Conservation (phyloP, 2,113 vertebrate genomes). For the Paracanthobrama guichenoti region DNA sequence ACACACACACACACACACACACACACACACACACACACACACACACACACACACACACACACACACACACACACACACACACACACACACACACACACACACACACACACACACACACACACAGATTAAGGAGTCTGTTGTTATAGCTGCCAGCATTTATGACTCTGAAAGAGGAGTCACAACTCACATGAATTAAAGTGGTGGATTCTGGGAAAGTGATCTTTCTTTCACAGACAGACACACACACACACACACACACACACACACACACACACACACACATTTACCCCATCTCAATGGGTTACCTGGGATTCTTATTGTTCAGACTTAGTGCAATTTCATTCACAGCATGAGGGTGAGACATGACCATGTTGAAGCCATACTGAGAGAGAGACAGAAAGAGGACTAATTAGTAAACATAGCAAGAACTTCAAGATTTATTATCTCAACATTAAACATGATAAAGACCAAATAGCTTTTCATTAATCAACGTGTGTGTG, state of each 20-base stretch:
- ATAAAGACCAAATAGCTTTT: constrained; percentile 53
- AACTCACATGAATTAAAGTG: constrained; percentile 37
- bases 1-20: not conserved
- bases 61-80: not conserved
- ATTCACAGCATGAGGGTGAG: constrained; percentile 94
- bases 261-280: constrained; percentile 17
- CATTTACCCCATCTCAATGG: constrained; percentile 26
- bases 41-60: constrained; percentile 26
- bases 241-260: constrained; percentile 30
- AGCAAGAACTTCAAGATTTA: constrained; percentile 29
- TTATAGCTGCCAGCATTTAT: constrained; percentile 47
- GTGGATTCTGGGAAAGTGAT: constrained; percentile 43
- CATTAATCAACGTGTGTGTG: constrained; percentile 23
- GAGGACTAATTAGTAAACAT: constrained; percentile 44
- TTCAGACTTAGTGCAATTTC: constrained; percentile 98
- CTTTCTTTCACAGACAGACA: constrained; percentile 19
- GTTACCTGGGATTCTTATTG: constrained; percentile 94
- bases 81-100: constrained; percentile 21
- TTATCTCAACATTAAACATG: constrained; percentile 48
- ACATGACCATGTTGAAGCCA: constrained; percentile 99
- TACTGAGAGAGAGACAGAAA: constrained; percentile 76
- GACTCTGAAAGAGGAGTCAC: constrained; percentile 33
- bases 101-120: constrained; percentile 52
- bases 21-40: constrained; percentile 54
- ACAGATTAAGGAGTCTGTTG: constrained; percentile 29